Conservation (phyloP, 2,888 invertebrate genomes). For the Punctoribates punctum region DNA sequence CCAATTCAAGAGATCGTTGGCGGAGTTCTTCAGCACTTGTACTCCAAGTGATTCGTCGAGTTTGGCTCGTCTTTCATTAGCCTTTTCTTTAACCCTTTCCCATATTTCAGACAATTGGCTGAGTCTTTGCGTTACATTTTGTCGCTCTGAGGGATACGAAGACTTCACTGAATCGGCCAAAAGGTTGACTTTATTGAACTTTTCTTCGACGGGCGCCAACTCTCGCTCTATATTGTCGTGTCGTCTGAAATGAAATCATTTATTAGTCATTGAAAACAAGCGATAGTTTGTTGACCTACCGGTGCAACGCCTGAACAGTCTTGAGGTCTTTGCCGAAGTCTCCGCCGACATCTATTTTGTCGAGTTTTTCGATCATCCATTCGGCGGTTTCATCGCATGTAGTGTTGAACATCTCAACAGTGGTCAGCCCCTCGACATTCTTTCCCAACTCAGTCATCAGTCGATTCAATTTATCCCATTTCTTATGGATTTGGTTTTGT, state of each 20-base stretch:
- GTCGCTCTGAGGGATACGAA: conserved; percentile 83
- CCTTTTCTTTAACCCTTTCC: conserved; percentile 75
- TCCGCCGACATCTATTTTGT: conserved; percentile 67
- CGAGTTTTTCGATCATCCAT: conserved; percentile 96
- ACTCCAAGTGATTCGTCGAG: conserved; percentile 92
- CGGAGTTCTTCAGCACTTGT: conserved; percentile 84
- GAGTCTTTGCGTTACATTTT: conserved; percentile 78
- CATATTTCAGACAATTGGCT: conserved; percentile 80
- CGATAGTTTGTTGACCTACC: conserved; percentile 69
- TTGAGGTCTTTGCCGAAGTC: conserved; percentile 74
- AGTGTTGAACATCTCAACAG: conserved; percentile 90
- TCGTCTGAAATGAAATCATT: not conserved
- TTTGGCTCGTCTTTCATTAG: conserved; percentile 72
- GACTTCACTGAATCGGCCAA: conserved; percentile 84
- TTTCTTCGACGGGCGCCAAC: conserved; percentile 87
- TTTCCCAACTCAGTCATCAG: conserved; percentile 85
- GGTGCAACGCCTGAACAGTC: conserved; percentile 83
- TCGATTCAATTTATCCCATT: conserved; percentile 78
- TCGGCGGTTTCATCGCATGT: conserved; percentile 94
- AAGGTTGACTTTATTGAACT: conserved; percentile 76
- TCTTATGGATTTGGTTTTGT: conserved; percentile 76
- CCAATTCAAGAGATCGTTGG: conserved; percentile 74
- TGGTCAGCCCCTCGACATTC: conserved; percentile 83
- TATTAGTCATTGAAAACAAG: conserved; percentile 40
- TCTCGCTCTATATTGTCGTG: conserved; percentile 75